Conservation (phyloP, 2,888 invertebrate genomes). For the Drosophila mayaguana region DNA sequence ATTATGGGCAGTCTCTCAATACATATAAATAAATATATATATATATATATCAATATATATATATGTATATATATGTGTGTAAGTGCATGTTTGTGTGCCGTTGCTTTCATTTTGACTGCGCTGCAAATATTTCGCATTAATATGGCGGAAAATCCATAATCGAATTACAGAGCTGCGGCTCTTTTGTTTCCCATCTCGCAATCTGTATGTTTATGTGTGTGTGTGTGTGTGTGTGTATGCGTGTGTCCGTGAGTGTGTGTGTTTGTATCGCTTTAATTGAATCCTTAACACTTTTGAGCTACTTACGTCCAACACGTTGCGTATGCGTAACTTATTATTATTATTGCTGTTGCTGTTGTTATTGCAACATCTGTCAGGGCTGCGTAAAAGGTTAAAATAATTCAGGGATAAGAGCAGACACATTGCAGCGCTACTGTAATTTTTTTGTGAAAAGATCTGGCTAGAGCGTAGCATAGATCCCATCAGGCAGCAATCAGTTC, state of each 20-base stretch:
- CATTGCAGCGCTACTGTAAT: too few species aligned
- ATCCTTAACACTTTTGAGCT: slow-evolving; percentile 83
- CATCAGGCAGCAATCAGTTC: neutral
- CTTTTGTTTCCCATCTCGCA: slow-evolving; percentile 68
- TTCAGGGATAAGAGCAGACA: neutral
- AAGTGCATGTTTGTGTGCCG: slow-evolving; percentile 41
- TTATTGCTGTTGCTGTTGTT: slow-evolving; percentile 37
- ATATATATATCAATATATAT: neutral
- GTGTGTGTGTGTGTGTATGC: slow-evolving; percentile 7
- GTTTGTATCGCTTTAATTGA: slow-evolving; percentile 82
- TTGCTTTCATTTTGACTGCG: slow-evolving; percentile 62
- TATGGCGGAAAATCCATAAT: slow-evolving; percentile 82
- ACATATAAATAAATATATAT: neutral
- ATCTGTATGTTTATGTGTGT: slow-evolving; percentile 14
- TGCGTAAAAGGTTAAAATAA: slow-evolving; percentile 30
- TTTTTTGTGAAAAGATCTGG: neutral
- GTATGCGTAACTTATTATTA: slow-evolving; percentile 74
- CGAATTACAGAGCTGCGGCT: slow-evolving; percentile 77
- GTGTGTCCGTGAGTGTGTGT: slow-evolving; percentile 30
- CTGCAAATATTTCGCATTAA: slow-evolving; percentile 81
- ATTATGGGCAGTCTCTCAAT: slow-evolving; percentile 56
- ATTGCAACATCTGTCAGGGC: slow-evolving; percentile 45
- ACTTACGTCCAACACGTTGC: slow-evolving; percentile 79
- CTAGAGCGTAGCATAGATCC: neutral
- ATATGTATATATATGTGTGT: slow-evolving; percentile 6